Evolutionary conservation across 2,888 invertebrate genomes (phyloP), one percentile per base, ranked within the genome.

Genomic region (Brachypterus glaber): DNA sequence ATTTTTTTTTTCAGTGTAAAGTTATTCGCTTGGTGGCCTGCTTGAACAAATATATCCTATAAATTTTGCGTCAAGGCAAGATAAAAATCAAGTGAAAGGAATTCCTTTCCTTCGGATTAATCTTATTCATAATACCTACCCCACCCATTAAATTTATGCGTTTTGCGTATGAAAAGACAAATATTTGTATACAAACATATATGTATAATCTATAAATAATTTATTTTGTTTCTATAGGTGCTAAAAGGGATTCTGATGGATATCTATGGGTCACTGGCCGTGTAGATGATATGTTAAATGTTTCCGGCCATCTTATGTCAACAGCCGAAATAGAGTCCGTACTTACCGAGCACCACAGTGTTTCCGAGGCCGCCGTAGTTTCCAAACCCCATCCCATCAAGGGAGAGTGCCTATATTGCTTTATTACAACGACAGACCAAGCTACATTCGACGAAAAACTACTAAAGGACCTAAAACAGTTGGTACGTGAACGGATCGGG

Each of bases 271-370:
- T 97, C 41, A 96, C 95, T 0, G 96, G 96, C 0, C 80, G 96
- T 40, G 88, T 96, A 25, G 97, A 98, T 63, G 98, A 98, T 64
- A 95, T 98, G 91, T 71, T 98, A 49, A 98, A 98, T 66, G 96
- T 98, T 5, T 95, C 93, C 2, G 98, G 97, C 0, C 97, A 98
- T 67, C 72, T 98, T 37, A 85, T 98, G 79, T 93, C 93, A 43
- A 98, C 97, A 0, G 88, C 97, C 0, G 95, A 98, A 70, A 85
- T 88, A 0, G 88, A 89, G 63, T 79, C 84, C 9, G 83, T 86
- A 14, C 70, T 89, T 11, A 77, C 84, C 0, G 85, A 85, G 60
- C 85, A 89, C 58, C 66, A 69, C 0, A 70, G 73, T 8, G 86
- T 98, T 0, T 79, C 93, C 0, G 98, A 98, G 66, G 89, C 96